Evolutionary conservation across 2,888 invertebrate genomes (phyloP).

Genomic region (Colostygia pectinataria): DNA sequence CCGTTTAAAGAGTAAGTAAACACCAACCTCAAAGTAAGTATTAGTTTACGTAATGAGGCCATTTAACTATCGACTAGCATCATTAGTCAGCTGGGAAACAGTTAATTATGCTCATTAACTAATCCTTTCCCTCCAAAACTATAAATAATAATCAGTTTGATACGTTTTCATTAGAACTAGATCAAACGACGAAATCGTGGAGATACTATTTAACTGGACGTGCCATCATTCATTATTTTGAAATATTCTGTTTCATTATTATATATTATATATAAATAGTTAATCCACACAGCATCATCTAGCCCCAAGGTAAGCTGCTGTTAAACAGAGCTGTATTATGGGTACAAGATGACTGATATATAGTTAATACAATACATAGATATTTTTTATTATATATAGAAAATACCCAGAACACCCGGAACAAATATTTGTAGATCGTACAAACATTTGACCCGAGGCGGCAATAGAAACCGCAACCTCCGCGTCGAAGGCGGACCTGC

Average conservation of each 20-base stretch:
- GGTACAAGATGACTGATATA: too few species aligned
- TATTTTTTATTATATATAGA: too few species aligned
- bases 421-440: too few species aligned
- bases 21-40: neutral
- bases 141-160: slow-evolving; percentile 27
- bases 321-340: neutral
- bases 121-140: slow-evolving; percentile 19
- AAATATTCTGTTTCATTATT: too few species aligned
- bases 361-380: too few species aligned
- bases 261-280: neutral
- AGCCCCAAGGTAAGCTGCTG: neutral
- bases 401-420: too few species aligned
- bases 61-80: neutral
- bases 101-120: slow-evolving; percentile 22
- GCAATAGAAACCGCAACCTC: too few species aligned
- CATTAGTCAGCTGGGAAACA: slow-evolving; percentile 13
- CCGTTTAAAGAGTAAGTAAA: neutral
- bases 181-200: slow-evolving; percentile 18
- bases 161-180: slow-evolving; percentile 20
- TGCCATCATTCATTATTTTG: too few species aligned
- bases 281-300: neutral
- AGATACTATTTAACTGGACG: slow-evolving; percentile 3
- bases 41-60: slow-evolving; percentile 5
- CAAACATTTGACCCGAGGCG: too few species aligned
- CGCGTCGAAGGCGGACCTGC: too few species aligned